Conservation (phyloP, 2,113 vertebrate genomes). For the Arizona elegans region DNA sequence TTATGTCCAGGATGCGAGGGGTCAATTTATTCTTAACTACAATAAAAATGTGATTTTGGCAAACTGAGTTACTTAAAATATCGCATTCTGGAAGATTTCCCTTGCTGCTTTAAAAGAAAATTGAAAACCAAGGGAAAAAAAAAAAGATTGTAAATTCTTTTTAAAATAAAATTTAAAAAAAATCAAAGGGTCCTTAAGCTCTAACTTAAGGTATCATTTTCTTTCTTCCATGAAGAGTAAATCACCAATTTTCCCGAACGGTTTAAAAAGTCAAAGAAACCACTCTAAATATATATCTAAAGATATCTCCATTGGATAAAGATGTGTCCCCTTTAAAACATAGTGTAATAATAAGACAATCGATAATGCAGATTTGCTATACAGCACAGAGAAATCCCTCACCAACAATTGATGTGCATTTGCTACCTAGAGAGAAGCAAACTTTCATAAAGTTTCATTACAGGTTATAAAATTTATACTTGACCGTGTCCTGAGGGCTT, state of each 20-base stretch:
- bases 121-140: neutral
- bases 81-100: neutral
- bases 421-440: neutral
- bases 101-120: neutral
- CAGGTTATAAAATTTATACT: constrained; percentile 16
- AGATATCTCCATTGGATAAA: neutral
- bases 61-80: neutral
- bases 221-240: neutral
- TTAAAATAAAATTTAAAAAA: neutral
- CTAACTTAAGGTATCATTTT: neutral
- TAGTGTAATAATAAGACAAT: neutral
- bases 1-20: too few species aligned
- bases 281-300: neutral
- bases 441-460: constrained; percentile 7
- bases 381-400: neutral
- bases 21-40: neutral
- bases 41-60: neutral
- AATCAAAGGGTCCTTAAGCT: neutral
- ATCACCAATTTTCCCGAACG: neutral
- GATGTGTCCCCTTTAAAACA: neutral
- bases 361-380: constrained; percentile 1
- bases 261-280: neutral
- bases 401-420: neutral
- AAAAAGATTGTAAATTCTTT: neutral
- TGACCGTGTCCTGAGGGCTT: constrained; percentile 7